Evolutionary conservation across 2,113 vertebrate species (phyloP).

Genomic region (Eudyptes chrysolophus): DNA sequence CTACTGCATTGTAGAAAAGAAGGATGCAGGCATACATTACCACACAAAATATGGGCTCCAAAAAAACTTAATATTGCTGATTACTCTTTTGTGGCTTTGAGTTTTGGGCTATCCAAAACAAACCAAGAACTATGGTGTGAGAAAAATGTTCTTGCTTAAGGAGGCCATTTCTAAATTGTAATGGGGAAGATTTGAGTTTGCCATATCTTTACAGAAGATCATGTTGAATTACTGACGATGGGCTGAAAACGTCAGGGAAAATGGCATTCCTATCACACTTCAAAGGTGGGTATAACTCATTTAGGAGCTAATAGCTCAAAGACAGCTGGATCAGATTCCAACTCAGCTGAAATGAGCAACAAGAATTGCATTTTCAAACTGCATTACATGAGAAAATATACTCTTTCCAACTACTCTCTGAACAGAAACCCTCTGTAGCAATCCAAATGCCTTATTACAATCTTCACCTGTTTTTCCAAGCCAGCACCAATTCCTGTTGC

Average conservation of each 20-base stretch:
- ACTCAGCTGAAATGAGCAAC: neutral
- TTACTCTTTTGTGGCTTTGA: neutral
- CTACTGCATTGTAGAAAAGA: neutral
- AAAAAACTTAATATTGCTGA: neutral
- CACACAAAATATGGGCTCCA: neutral
- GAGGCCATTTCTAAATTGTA: neutral
- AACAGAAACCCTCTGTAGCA: neutral
- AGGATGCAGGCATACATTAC: neutral
- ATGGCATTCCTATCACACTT: neutral
- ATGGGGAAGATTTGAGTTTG: neutral
- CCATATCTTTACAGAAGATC: neutral
- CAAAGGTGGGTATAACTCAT: neutral
- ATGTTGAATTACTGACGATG: neutral
- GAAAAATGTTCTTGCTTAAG: neutral
- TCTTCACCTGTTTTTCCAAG: neutral
- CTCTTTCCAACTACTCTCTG: neutral
- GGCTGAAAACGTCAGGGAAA: neutral
- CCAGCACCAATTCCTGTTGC: neutral
- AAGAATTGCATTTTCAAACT: neutral
- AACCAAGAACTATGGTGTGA: neutral
- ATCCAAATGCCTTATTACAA: neutral
- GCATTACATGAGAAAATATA: neutral
- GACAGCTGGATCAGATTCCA: neutral
- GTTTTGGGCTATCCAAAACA: neutral
- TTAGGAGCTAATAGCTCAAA: neutral